Evolutionary conservation across 2,797 vertebrate species (phyloP).

Genomic region (Amphiprion clarkii): DNA sequence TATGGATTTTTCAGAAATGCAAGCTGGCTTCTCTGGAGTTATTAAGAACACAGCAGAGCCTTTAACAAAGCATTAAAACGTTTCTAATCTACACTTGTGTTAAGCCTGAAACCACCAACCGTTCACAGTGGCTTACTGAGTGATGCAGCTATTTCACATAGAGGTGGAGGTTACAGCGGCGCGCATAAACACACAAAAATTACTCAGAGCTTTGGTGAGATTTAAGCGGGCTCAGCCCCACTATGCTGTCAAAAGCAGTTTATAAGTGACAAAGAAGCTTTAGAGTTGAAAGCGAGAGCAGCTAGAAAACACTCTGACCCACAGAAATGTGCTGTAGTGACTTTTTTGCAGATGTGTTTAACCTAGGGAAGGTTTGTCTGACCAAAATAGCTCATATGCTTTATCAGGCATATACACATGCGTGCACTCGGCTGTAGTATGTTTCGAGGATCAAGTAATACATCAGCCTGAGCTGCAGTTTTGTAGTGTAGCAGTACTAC

Average conservation of each 20-base stretch:
- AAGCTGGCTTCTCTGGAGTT: slow-evolving; percentile 48
- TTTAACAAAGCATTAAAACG: slow-evolving; percentile 58
- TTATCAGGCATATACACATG: background rate
- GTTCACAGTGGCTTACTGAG: slow-evolving; percentile 26
- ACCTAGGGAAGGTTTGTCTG: slow-evolving; percentile 11
- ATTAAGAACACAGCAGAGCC: slow-evolving; percentile 22
- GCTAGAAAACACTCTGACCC: slow-evolving; percentile 1
- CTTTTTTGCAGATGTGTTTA: slow-evolving; percentile 3
- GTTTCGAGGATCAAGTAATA: background rate
- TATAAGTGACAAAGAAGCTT: slow-evolving; percentile 43
- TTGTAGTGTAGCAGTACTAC: background rate
- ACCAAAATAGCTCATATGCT: background rate
- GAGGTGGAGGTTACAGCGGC: slow-evolving; percentile 39
- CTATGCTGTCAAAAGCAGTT: slow-evolving; percentile 60
- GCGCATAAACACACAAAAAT: slow-evolving; percentile 58
- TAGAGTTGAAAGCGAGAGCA: slow-evolving; percentile 23
- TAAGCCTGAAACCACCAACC: slow-evolving; percentile 54
- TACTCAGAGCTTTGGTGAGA: slow-evolving; percentile 51
- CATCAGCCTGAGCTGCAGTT: background rate
- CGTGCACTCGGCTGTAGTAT: background rate
- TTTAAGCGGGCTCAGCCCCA: slow-evolving; percentile 55
- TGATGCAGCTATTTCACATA: slow-evolving; percentile 37
- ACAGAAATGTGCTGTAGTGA: background rate
- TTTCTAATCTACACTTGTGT: slow-evolving; percentile 58
- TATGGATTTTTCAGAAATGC: slow-evolving; percentile 55